These are phyloP conservation scores for Drosophila atripex DNA, from an alignment of 2,888 invertebrate species.

Conservation along the genomic window DNA sequence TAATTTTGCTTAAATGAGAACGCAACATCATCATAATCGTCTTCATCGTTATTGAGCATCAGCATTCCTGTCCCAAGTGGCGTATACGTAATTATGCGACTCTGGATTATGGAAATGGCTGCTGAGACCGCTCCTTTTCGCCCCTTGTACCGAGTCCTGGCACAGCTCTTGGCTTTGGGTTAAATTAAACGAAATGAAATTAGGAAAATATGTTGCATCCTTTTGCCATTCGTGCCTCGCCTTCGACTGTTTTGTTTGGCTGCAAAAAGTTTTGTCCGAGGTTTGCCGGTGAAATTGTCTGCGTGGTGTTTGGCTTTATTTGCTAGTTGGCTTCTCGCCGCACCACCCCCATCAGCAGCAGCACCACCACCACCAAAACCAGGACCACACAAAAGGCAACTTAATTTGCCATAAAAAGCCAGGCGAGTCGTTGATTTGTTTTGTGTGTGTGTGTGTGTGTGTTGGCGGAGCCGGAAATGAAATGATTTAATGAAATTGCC, in stretches of 20 bases:
- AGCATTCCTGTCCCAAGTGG: constrained; percentile 47
- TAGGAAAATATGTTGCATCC: constrained; percentile 75
- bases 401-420: constrained; percentile 75
- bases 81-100: constrained; percentile 75
- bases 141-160: not conserved
- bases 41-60: constrained; percentile 3
- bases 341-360: not conserved
- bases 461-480: constrained; percentile 67
- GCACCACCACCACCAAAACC: constrained; percentile 2
- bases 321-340: constrained; percentile 41
- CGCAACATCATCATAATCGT: constrained; percentile 33
- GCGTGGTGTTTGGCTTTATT: constrained; percentile 56
- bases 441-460: constrained; percentile 29
- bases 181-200: constrained; percentile 66
- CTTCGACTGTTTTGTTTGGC: constrained; percentile 38
- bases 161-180: constrained; percentile 25
- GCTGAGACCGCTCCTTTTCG: constrained; percentile 11
- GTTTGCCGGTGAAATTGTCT: constrained; percentile 55
- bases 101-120: constrained; percentile 64
- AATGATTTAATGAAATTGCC: constrained; percentile 79
- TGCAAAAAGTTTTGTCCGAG: constrained; percentile 43
- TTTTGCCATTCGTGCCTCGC: constrained; percentile 43
- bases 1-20: constrained; percentile 57
- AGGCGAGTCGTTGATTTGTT: constrained; percentile 66
- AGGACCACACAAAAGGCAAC: constrained; percentile 49